Base-by-base conservation (phyloP, 2,797 vertebrate species). In the Chromobotia macracanthus region DNA sequence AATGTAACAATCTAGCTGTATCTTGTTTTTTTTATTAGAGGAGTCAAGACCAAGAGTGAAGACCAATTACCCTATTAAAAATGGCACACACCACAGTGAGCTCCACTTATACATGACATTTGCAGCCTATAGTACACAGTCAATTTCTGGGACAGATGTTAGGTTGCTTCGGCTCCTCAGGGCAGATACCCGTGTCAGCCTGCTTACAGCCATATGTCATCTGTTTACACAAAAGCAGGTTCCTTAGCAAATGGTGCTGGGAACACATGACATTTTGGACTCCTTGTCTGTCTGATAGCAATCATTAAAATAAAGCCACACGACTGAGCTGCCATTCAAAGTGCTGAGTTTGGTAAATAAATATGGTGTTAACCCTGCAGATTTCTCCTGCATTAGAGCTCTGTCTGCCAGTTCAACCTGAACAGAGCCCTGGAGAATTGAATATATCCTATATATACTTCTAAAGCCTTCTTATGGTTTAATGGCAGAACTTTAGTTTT, bases 251-350 rank as follows among this genome's bases (percentile, higher is more conserved):
- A 79, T 73, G 67, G 65, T 71, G 68, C 76, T 76, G 80, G 79
- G 77, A 80, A 64, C 80, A 82, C 74, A 72, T 84, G 82, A 82
- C 82, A 85, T 85, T 85, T 85, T 44, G 19, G 74, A 72, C 51
- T 69, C 60, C 67, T 80, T 80, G 73, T 77, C 69, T 51, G 71
- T 60, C 67, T 75, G 55, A 79, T 76, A 46, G 38, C 68, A 66
- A 71, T 53, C 48, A 53, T 76, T 72, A 71, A 55, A 64, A 68
- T 48, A 56, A 35, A 71, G 72, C 50, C 21, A 35, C 41, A 23
- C 15, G 63, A 50, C 53, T 18, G 9, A 28, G 19, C 12, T 61
- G 35, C 19, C 60, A 25, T 21, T 67, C 35, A 53, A 70, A 41
- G 25, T 35, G 46, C 79, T 78, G 77, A 50, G 38, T 5, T 69